These are phyloP conservation scores for Arrhamphus sclerolepis DNA, from an alignment of 2,797 vertebrate species.

Conservation along the genomic window DNA sequence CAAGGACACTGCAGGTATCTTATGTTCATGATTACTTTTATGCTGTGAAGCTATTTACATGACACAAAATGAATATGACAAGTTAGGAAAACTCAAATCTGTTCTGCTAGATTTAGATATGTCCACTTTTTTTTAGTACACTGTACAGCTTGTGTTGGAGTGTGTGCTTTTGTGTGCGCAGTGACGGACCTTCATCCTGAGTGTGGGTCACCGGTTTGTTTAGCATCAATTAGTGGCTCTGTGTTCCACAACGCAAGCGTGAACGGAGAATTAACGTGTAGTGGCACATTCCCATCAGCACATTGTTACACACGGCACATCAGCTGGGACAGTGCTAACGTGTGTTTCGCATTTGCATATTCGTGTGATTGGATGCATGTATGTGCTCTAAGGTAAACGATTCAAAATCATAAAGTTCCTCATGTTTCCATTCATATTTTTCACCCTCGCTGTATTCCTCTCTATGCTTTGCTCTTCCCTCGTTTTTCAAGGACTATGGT, in stretches of 20 bases:
- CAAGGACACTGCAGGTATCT: slow-evolving; percentile 58
- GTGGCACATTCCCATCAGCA: slow-evolving; percentile 91
- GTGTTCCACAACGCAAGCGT: slow-evolving; percentile 92
- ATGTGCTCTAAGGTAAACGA: slow-evolving; percentile 27
- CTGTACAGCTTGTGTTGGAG: slow-evolving; percentile 54
- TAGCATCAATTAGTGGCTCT: slow-evolving; percentile 90
- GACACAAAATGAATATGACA: slow-evolving; percentile 16
- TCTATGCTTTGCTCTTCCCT: slow-evolving; percentile 50
- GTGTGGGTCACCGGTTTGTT: slow-evolving; percentile 86
- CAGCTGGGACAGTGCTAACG: slow-evolving; percentile 64
- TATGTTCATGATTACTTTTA: slow-evolving; percentile 39
- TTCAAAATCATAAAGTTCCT: slow-evolving; percentile 49
- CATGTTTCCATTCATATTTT: slow-evolving; percentile 33
- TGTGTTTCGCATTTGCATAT: slow-evolving; percentile 18
- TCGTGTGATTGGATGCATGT: slow-evolving; percentile 24
- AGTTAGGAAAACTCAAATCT: slow-evolving; percentile 32
- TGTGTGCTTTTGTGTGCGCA: slow-evolving; percentile 59
- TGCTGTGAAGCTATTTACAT: slow-evolving; percentile 29
- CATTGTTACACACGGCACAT: slow-evolving; percentile 75
- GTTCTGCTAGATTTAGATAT: slow-evolving; percentile 19
- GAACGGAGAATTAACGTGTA: slow-evolving; percentile 90
- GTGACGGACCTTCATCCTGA: slow-evolving; percentile 80
- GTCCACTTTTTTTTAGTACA: slow-evolving; percentile 19
- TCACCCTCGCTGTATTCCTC: slow-evolving; percentile 31
- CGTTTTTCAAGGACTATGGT: slow-evolving; percentile 72